Percentiles rank a stretch among this genome's conserved stretches.
These are phyloP conservation scores for Sander lucioperca DNA, from an alignment of 2,113 vertebrate genomes.

Conservation along the genomic window DNA sequence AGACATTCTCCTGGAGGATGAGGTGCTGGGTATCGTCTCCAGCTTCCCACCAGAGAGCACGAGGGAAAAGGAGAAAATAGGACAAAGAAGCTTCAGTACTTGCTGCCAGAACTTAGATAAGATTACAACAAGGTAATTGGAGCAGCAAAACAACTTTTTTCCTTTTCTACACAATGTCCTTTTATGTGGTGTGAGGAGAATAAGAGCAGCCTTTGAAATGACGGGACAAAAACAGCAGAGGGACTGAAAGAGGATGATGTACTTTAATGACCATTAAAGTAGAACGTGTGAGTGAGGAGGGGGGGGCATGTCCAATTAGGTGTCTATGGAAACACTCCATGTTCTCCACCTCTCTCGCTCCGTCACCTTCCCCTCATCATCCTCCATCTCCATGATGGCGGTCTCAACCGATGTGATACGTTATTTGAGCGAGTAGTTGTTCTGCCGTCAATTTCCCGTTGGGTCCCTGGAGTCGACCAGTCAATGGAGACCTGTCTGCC, in stretches of 20 bases:
- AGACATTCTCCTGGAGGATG: conserved; percentile 3
- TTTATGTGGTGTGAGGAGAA: conserved; percentile 50
- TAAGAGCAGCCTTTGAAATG: conserved; percentile 54
- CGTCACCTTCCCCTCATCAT: conserved; percentile 4
- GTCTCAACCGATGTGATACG: background rate
- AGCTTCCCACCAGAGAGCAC: conserved; percentile 14
- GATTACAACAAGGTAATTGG: conserved; percentile 70
- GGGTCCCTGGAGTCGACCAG: conserved; percentile 14
- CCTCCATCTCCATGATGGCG: conserved; percentile 6
- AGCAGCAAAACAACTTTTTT: conserved; percentile 49
- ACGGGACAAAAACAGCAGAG: conserved; percentile 33
- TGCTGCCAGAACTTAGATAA: conserved; percentile 54
- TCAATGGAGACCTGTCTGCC: conserved; percentile 63
- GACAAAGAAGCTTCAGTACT: conserved; percentile 62
- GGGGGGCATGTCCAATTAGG: conserved; percentile 52
- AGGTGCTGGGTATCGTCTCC: conserved; percentile 9
- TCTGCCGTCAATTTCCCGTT: conserved; percentile 35
- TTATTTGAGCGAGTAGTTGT: conserved; percentile 49
- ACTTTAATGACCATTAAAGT: conserved; percentile 42
- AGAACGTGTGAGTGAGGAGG: background rate
- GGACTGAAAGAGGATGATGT: conserved; percentile 32
- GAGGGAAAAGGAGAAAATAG: conserved; percentile 14
- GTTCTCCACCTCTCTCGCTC: conserved; percentile 17
- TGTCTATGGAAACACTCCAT: conserved; percentile 63
- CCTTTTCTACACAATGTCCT: conserved; percentile 32